These are phyloP conservation scores for Tetheella fluctuosa DNA, from an alignment of 2,888 invertebrate species.

Conservation along the genomic window DNA sequence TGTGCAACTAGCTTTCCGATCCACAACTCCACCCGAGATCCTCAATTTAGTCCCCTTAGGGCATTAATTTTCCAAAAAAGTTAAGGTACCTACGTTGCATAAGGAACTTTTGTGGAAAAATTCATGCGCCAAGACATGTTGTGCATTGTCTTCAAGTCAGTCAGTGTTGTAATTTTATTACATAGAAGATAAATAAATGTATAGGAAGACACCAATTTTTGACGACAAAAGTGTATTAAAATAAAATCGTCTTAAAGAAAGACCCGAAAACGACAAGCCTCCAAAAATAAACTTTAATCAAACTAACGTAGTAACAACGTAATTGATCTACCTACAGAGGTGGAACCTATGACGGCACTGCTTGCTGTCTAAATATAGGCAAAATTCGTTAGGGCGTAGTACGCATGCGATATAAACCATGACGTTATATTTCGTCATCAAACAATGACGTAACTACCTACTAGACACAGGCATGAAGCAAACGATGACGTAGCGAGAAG, in stretches of 20 bases:
- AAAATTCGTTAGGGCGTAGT: conserved; percentile 17
- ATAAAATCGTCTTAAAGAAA: neutral
- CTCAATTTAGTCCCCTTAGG: no score
- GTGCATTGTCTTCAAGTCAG: no score
- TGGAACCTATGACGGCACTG: conserved; percentile 35
- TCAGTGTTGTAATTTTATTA: no score
- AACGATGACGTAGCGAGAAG: conserved; percentile 66
- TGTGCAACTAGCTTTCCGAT: no score
- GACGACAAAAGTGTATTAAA: neutral
- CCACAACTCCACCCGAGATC: no score
- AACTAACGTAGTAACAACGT: conserved; percentile 22
- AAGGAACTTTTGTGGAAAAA: no score
- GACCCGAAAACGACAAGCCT: neutral
- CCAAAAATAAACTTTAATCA: conserved; percentile 14
- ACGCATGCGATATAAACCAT: conserved; percentile 64
- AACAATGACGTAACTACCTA: conserved; percentile 63
- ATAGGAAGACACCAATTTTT: no score
- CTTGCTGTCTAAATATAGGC: conserved; percentile 49
- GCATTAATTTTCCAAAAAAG: no score
- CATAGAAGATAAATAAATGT: no score
- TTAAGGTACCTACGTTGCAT: no score
- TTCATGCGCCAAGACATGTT: no score
- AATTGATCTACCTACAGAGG: conserved; percentile 23
- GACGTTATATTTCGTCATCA: conserved; percentile 63
- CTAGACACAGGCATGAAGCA: conserved; percentile 40